Evolutionary conservation across 2,888 invertebrate genomes (phyloP).

Genomic region (Sinhomidia bicolor): DNA sequence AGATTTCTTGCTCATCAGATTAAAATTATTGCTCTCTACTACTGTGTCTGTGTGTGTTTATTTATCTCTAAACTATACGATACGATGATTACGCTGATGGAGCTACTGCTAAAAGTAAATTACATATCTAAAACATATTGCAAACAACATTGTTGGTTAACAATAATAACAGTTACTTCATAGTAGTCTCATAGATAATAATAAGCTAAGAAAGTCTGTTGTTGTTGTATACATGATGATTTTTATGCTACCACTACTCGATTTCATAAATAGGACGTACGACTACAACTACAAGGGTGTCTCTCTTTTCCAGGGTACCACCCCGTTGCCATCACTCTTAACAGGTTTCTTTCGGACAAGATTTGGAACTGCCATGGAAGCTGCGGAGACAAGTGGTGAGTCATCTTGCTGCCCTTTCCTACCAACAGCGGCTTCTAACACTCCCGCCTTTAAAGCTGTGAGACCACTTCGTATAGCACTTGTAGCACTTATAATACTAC

Average conservation of each 20-base stretch:
- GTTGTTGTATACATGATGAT: conserved; percentile 23
- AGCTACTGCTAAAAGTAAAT: neutral
- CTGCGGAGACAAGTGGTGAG: conserved; percentile 79
- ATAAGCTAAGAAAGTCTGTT: conserved; percentile 28
- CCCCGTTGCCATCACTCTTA: conserved; percentile 83
- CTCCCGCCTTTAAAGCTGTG: conserved; percentile 78
- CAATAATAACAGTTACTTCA: conserved; percentile 1
- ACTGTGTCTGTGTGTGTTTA: conserved; percentile 14
- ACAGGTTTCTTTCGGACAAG: conserved; percentile 77
- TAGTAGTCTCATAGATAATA: conserved; percentile 23
- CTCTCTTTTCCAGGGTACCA: conserved; percentile 93
- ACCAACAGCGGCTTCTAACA: conserved; percentile 77
- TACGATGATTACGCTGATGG: too few relatives aligned
- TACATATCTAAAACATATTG: conserved; percentile 8
- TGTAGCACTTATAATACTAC: conserved; percentile 79
- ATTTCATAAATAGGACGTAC: neutral
- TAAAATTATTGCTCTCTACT: conserved; percentile 41
- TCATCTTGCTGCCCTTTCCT: conserved; percentile 76
- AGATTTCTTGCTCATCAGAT: conserved; percentile 28
- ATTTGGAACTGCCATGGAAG: conserved; percentile 80
- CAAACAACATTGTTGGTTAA: conserved; percentile 3
- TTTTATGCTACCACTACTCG: neutral
- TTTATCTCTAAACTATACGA: neutral
- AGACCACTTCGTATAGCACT: conserved; percentile 80
- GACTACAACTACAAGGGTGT: conserved; percentile 85